Conservation (phyloP, 2,888 invertebrate genomes). For the Lycocerus yunnanus region DNA sequence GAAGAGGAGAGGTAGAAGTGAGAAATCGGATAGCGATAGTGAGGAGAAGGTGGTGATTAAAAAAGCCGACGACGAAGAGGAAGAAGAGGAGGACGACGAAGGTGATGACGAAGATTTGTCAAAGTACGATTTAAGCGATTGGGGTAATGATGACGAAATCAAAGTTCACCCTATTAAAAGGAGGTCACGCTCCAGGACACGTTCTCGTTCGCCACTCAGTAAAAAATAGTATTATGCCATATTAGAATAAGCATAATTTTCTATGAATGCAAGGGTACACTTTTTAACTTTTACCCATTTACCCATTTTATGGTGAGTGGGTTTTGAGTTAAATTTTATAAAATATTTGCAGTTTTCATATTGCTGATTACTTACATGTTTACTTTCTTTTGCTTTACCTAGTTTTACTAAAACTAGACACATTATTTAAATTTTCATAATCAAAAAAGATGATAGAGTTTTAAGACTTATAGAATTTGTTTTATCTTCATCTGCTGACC, state of each 20-base stretch:
- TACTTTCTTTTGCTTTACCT: not conserved
- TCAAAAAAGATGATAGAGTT: not conserved
- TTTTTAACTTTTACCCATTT: not conserved
- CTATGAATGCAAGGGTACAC: not conserved
- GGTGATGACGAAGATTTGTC: slow-evolving; percentile 62
- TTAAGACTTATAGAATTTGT: not conserved
- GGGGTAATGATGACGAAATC: slow-evolving; percentile 53
- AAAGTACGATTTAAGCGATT: slow-evolving; percentile 62
- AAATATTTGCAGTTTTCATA: not conserved
- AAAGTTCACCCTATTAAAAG: slow-evolving; percentile 32
- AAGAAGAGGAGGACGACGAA: slow-evolving; percentile 58
- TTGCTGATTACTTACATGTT: not conserved
- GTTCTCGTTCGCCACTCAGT: slow-evolving; percentile 31
- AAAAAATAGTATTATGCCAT: slow-evolving; percentile 21
- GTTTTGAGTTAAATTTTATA: not conserved
- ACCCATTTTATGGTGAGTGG: not conserved
- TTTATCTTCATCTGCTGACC: not conserved
- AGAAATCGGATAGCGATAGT: slow-evolving; percentile 28
- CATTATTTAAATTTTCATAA: not conserved
- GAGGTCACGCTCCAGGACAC: slow-evolving; percentile 39
- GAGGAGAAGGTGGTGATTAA: slow-evolving; percentile 20
- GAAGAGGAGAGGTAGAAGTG: slow-evolving; percentile 42
- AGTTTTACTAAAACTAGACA: not conserved
- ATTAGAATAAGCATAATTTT: slow-evolving; percentile 1
- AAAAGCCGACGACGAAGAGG: slow-evolving; percentile 39